Evolutionary conservation across 2,888 invertebrate genomes (phyloP).

Genomic region (Yponomeuta cagnagella): DNA sequence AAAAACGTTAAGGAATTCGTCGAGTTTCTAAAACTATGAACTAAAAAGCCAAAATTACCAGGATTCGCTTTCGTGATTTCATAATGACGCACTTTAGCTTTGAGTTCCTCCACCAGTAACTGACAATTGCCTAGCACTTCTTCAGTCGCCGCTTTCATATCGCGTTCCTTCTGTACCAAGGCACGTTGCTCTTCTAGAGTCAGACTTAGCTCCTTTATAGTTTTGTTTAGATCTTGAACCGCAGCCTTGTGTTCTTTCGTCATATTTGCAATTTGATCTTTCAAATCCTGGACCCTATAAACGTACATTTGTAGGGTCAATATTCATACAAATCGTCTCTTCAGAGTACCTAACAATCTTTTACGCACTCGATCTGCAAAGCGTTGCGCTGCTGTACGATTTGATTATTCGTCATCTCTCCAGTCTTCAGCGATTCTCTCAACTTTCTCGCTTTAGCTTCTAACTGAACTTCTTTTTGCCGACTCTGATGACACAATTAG

Average conservation of each 20-base stretch:
- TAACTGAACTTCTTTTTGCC: constrained; percentile 58
- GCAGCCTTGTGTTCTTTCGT: constrained; percentile 41
- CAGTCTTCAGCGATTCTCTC: constrained; percentile 61
- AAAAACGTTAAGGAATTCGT: not conserved
- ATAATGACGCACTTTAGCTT: constrained; percentile 45
- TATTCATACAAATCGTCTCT: not conserved
- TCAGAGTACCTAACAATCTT: not conserved
- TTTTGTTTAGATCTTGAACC: constrained; percentile 42
- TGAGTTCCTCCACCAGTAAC: constrained; percentile 42
- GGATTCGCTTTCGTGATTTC: constrained; percentile 53
- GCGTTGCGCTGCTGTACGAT: constrained; percentile 54
- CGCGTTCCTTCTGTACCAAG: constrained; percentile 36
- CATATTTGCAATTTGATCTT: constrained; percentile 48
- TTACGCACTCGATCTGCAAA: constrained; percentile 50
- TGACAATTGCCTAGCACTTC: constrained; percentile 37
- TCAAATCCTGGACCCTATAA: constrained; percentile 46
- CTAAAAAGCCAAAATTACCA: constrained; percentile 32
- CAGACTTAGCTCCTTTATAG: constrained; percentile 43
- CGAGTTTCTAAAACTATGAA: not conserved
- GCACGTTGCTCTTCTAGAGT: constrained; percentile 41
- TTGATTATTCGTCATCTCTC: constrained; percentile 54
- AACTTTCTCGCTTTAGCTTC: constrained; percentile 64
- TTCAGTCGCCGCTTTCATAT: constrained; percentile 38
- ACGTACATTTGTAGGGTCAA: constrained; percentile 1
- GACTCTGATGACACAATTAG: constrained; percentile 38